Evolutionary conservation across 2,888 invertebrate species (phyloP), one percentile per base, ranked within the genome.

Genomic region (Callinectes sapidus): DNA sequence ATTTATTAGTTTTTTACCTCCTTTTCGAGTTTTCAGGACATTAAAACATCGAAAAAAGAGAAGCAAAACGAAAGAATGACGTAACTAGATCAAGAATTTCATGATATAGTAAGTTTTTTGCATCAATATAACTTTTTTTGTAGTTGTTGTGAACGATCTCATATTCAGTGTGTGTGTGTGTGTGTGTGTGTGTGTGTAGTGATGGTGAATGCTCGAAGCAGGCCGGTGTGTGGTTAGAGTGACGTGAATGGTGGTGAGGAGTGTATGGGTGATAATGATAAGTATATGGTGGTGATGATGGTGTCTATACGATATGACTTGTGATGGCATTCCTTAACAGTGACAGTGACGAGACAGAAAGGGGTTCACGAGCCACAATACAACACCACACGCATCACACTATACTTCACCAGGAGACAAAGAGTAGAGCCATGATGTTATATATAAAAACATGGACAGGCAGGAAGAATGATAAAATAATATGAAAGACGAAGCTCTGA

Each of bases 181-280:
- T 81, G 81, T 81, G 81, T 81, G 81, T 81, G 81, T 81, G 81
- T 81, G 81, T 81, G 81, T 81, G 81, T 81, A 35, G 81, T 81
- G 81, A 32, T 32, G 14, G 77, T 81, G 81, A 32, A 35, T 81
- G 81, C 35, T 14, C 35, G 81, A n/a, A 77, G 28, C 28, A 77
- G 71, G 10, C 71, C 28, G 28, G 81, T 81, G 81, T 35, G 32
- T 81, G n/a, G 81, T 77, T 32, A 14, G 14, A 32, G 32, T 81
- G 81, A 14, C 32, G 81, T 32, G 32, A 32, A 32, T 61, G 61
- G 23, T 61, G n/a, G 28, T 71, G 71, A 28, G 61, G 61, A 61
- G 18, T 23, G 3, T 23, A 23, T 23, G 10, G 61, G 23, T 2
- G 13, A 61, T 23, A 61, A 10, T 23, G 13, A 61, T 23, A 61